Evolutionary conservation across 2,888 invertebrate genomes (phyloP).

Genomic region (Lepidocyrtoides sp.): DNA sequence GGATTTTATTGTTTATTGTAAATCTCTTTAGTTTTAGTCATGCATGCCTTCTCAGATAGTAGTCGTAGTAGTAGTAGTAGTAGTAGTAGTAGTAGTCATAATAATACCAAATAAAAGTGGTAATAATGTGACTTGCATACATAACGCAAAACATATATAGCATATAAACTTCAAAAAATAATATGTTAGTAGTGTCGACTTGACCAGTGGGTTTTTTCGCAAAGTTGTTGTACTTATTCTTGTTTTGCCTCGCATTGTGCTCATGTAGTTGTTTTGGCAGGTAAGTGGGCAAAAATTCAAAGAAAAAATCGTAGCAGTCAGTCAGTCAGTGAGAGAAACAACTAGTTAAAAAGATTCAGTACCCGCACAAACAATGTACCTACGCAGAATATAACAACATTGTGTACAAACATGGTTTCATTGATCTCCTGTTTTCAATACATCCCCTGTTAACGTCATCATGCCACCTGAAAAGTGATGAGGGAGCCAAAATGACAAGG

Average conservation of each 20-base stretch:
- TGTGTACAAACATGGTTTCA: conserved; percentile 26
- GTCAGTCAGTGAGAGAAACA: conserved; percentile 67
- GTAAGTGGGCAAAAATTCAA: conserved; percentile 58
- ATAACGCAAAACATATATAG: conserved; percentile 6
- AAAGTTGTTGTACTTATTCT: conserved; percentile 68
- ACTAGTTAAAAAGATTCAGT: conserved; percentile 37
- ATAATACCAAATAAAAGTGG: conserved; percentile 35
- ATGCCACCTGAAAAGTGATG: conserved; percentile 22
- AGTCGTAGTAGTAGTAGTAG: neutral
- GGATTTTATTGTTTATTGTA: conserved; percentile 81
- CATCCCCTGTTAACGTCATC: neutral
- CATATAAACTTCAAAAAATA: neutral
- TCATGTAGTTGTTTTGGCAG: conserved; percentile 69
- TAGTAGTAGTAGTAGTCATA: neutral
- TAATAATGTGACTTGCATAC: conserved; percentile 65
- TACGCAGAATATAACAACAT: neutral
- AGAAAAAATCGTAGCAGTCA: conserved; percentile 49
- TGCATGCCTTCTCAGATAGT: conserved; percentile 48
- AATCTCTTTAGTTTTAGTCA: conserved; percentile 77
- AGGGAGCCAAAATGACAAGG: conserved; percentile 39
- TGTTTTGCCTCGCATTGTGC: neutral
- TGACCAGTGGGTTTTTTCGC: conserved; percentile 72
- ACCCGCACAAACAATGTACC: conserved; percentile 12
- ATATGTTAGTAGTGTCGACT: conserved; percentile 49
- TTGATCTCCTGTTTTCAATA: conserved; percentile 54